These are phyloP conservation scores for Chironomus tentans DNA, from an alignment of 2,888 invertebrate genomes.

Conservation along the genomic window DNA sequence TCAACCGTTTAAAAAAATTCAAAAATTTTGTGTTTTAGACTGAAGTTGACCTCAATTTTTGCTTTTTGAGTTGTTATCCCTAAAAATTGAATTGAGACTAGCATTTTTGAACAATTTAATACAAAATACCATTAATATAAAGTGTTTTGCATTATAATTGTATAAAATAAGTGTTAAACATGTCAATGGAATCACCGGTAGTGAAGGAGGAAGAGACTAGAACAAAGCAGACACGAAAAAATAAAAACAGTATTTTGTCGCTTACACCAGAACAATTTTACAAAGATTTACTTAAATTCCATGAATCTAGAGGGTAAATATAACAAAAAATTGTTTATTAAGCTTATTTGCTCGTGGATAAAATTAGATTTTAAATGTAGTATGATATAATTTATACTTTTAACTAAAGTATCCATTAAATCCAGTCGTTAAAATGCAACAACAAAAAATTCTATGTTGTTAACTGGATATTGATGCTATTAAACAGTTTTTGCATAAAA, in stretches of 20 bases:
- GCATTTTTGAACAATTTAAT: background rate
- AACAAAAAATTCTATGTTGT: too few species aligned
- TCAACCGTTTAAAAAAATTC: too few species aligned
- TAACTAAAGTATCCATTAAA: too few species aligned
- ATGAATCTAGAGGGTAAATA: constrained; percentile 83
- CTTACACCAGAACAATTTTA: constrained; percentile 33
- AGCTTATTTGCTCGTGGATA: background rate
- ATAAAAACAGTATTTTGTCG: background rate
- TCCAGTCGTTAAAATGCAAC: too few species aligned
- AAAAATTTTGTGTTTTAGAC: too few species aligned
- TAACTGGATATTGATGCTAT: background rate
- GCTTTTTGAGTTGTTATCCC: too few species aligned
- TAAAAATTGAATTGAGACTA: background rate
- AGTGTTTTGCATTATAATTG: background rate
- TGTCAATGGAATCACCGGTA: background rate
- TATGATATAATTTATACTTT: too few species aligned
- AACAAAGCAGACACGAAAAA: background rate
- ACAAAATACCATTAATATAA: background rate
- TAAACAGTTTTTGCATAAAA: background rate
- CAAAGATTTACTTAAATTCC: constrained; percentile 75
- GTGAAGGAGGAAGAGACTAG: background rate
- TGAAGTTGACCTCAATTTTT: too few species aligned
- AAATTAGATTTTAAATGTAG: too few species aligned
- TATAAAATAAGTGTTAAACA: background rate
- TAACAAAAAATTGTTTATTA: background rate